These are phyloP conservation scores for Albula glossodonta DNA, from an alignment of 2,113 vertebrate species.

Conservation along the genomic window DNA sequence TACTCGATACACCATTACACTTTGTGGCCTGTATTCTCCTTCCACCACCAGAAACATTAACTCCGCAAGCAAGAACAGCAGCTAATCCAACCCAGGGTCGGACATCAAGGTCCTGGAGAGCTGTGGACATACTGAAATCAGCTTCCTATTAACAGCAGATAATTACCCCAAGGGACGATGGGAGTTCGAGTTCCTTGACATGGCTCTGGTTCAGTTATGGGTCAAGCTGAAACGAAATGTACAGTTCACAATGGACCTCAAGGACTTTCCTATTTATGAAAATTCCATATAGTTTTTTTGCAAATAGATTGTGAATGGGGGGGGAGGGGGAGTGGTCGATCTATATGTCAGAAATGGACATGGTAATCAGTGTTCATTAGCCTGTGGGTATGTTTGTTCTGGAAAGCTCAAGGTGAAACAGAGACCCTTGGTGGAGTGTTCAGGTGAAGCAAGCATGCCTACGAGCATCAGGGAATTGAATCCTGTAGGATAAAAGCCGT, in stretches of 20 bases:
- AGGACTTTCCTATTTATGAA: not conserved
- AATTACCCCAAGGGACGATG: not conserved
- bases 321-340: not conserved
- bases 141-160: not conserved
- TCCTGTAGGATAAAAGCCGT: not conserved
- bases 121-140: not conserved
- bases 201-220: not conserved
- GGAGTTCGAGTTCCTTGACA: not conserved
- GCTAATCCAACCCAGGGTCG: not conserved
- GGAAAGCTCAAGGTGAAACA: not conserved
- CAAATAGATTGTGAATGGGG: not conserved
- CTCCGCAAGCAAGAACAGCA: not conserved
- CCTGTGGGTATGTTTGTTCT: not conserved
- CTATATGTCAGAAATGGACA: not conserved
- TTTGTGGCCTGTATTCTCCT: not conserved
- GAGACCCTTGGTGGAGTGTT: not conserved
- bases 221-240: not conserved
- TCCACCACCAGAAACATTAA: not conserved
- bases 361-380: not conserved
- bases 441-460: not conserved
- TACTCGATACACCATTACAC: not conserved
- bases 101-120: not conserved
- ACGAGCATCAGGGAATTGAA: not conserved
- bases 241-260: not conserved
- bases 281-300: not conserved